phyloP scores from a whole-genome alignment of 2,113 vertebrate species.

The Cyprinodon variegatus region DNA sequence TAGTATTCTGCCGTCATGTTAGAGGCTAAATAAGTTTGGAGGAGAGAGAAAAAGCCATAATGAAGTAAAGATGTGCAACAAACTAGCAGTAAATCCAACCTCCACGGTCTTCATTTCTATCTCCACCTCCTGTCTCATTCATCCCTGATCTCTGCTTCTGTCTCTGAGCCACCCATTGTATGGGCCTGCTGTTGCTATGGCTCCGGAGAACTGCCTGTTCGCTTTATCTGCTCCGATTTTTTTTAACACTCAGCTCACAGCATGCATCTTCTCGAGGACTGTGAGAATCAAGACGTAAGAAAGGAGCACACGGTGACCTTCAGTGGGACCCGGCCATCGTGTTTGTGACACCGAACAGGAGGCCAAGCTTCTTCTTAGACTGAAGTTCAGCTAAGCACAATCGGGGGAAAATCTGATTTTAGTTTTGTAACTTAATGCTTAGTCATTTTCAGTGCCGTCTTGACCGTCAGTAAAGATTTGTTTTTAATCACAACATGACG shows the following conservation, averaged over 20 bases:
- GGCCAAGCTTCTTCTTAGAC: neutral
- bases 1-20: slow-evolving; percentile 1
- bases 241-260: slow-evolving; percentile 16
- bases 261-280: slow-evolving; percentile 29
- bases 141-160: slow-evolving; percentile 29
- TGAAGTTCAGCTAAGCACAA: neutral
- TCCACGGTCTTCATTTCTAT: slow-evolving; percentile 15
- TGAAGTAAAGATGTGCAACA: slow-evolving; percentile 1
- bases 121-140: slow-evolving; percentile 12
- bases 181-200: slow-evolving; percentile 76
- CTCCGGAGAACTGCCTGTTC: slow-evolving; percentile 47
- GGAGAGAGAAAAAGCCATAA: slow-evolving; percentile 2
- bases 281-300: neutral
- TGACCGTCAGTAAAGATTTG: neutral
- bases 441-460: slow-evolving; percentile 17
- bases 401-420: neutral
- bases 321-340: neutral
- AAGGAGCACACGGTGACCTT: slow-evolving; percentile 14
- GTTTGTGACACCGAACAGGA: neutral
- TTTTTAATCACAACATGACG: neutral
- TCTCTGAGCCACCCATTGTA: slow-evolving; percentile 54
- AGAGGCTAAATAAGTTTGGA: slow-evolving; percentile 10
- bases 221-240: slow-evolving; percentile 38
- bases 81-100: slow-evolving; percentile 18
- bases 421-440: slow-evolving; percentile 32